A percentile compares a stretch with the other conserved stretches of the same genome.
phyloP scores from a whole-genome alignment of 2,797 vertebrate species.

The Lateolabrax maculatus region DNA sequence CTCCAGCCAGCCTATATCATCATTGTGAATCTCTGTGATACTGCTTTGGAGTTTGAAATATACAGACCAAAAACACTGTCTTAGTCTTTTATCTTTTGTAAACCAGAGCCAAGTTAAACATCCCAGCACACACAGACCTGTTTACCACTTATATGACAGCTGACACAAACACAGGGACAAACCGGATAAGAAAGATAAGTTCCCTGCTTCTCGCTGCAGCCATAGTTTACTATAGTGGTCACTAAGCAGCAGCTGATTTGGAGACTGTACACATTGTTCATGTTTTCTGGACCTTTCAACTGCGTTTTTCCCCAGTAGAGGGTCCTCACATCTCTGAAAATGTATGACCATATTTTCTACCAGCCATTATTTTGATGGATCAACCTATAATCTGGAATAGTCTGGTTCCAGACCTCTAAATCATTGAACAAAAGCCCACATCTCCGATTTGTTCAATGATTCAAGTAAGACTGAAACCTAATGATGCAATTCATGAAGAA shows the following conservation, averaged over 20 bases:
- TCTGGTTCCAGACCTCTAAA: background rate
- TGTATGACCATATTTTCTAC: background rate
- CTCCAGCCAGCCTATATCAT: slow-evolving; percentile 14
- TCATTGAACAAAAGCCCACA: background rate
- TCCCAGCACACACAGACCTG: background rate
- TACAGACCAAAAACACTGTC: background rate
- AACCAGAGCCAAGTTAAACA: slow-evolving; percentile 3
- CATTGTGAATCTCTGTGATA: background rate
- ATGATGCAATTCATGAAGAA: background rate
- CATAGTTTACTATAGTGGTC: background rate
- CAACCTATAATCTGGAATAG: no score
- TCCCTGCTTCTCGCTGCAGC: background rate
- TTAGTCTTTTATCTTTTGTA: slow-evolving; percentile 13
- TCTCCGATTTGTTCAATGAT: background rate
- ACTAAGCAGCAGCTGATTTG: background rate
- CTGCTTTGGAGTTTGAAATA: background rate
- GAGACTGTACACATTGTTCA: no score
- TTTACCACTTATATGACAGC: background rate
- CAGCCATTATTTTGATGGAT: background rate
- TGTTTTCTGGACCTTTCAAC: no score
- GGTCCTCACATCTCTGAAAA: background rate
- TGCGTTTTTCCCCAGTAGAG: background rate
- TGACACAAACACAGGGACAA: background rate
- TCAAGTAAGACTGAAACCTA: background rate
- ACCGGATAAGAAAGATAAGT: background rate